Evolutionary conservation across 2,888 invertebrate species (phyloP).

Genomic region (Meloe dianella): DNA sequence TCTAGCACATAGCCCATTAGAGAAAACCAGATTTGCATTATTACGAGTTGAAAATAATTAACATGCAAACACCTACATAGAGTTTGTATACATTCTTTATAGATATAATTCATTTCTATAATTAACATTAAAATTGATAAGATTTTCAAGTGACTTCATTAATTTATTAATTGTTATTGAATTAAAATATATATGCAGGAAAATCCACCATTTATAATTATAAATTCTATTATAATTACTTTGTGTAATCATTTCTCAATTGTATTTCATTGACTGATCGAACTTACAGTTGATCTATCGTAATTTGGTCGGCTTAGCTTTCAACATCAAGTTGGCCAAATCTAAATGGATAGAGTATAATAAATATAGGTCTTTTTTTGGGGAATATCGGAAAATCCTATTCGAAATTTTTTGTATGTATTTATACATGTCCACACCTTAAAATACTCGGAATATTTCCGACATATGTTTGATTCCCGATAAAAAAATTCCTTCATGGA

Average conservation of each 20-base stretch:
- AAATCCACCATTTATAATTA: neutral
- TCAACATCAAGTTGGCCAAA: neutral
- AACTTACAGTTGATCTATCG: neutral
- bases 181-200: neutral
- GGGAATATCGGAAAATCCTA: neutral
- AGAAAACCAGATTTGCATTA: conserved; percentile 9
- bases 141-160: neutral
- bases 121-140: neutral
- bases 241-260: neutral
- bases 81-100: neutral
- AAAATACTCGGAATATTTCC: neutral
- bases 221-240: neutral
- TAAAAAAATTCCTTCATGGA: neutral
- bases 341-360: too few relatives aligned
- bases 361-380: neutral
- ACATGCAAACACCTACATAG: conserved; percentile 14
- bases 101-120: neutral
- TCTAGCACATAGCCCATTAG: conserved; percentile 24
- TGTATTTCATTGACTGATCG: neutral
- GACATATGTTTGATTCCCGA: neutral
- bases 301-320: neutral
- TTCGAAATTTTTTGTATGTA: neutral
- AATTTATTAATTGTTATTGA: neutral
- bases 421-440: neutral
- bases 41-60: conserved; percentile 11